Evolutionary conservation across 2,797 vertebrate genomes (phyloP).

Genomic region (Mionectes olivaceus): DNA sequence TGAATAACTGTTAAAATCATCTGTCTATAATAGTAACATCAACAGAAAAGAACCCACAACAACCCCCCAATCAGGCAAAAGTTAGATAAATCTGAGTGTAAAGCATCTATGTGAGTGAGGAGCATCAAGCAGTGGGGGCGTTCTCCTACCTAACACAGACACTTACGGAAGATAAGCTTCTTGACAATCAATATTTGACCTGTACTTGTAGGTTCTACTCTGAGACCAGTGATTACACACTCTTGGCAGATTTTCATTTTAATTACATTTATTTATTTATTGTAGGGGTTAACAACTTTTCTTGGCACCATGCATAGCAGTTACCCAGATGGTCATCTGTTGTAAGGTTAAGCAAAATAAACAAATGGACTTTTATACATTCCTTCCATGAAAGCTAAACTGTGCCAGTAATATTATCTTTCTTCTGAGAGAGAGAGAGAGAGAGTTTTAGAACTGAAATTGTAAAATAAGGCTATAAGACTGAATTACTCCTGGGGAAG

Average conservation of each 20-base stretch:
- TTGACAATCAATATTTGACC: constrained; percentile 27
- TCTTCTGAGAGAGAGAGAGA: background rate
- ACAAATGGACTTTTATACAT: constrained; percentile 1
- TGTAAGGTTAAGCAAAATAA: constrained; percentile 54
- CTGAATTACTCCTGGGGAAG: background rate
- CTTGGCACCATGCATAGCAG: background rate
- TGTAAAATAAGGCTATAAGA: background rate
- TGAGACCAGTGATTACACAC: background rate
- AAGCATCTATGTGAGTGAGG: background rate
- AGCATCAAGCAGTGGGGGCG: background rate
- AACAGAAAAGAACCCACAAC: background rate
- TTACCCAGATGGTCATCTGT: constrained; percentile 54
- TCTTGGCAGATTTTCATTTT: constrained; percentile 48
- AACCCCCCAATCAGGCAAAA: background rate
- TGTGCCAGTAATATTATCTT: background rate
- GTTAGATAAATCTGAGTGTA: background rate
- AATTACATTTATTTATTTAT: constrained; percentile 62
- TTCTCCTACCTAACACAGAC: background rate
- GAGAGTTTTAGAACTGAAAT: background rate
- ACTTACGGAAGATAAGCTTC: background rate
- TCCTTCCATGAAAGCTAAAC: background rate
- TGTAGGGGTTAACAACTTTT: constrained; percentile 21
- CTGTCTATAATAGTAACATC: background rate
- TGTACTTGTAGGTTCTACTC: background rate
- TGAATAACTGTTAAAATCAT: background rate